phyloP scores from a whole-genome alignment of 2,113 vertebrate species.

The Lutjanus erythropterus region DNA sequence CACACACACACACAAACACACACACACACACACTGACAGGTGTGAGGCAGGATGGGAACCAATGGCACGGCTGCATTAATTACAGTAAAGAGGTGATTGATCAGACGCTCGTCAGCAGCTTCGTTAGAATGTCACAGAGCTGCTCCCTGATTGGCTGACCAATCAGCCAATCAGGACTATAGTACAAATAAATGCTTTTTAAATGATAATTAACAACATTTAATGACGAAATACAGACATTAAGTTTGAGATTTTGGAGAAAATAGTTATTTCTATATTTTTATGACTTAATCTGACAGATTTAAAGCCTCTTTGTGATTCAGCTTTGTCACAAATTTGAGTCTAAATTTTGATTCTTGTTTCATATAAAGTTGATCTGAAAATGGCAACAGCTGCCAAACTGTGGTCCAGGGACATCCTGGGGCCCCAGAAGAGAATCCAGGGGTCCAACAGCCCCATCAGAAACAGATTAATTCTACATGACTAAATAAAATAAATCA shows the following conservation, averaged over 20 bases:
- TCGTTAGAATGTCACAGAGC: conserved; percentile 25
- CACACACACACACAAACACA: conserved; percentile 40
- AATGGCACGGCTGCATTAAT: conserved; percentile 66
- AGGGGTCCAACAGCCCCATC: neutral
- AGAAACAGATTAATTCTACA: neutral
- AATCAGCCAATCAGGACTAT: neutral
- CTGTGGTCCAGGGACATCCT: neutral
- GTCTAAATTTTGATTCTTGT: neutral
- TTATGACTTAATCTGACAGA: neutral
- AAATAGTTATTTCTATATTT: neutral
- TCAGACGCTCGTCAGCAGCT: conserved; percentile 7
- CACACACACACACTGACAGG: conserved; percentile 58
- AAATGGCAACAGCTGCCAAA: neutral
- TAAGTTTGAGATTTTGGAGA: too few relatives aligned
- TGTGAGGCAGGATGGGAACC: conserved; percentile 59
- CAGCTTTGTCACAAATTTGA: neutral
- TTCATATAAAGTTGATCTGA: neutral
- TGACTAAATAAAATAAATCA: too few relatives aligned
- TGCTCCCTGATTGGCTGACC: conserved; percentile 17
- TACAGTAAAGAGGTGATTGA: conserved; percentile 52
- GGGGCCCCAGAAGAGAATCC: neutral
- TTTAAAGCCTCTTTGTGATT: neutral
- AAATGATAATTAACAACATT: neutral
- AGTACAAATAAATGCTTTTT: neutral
- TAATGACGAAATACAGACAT: neutral